Evolutionary conservation across 2,113 vertebrate genomes (phyloP), one percentile per base, ranked within the genome.

Genomic region (Ctenomys sociabilis): DNA sequence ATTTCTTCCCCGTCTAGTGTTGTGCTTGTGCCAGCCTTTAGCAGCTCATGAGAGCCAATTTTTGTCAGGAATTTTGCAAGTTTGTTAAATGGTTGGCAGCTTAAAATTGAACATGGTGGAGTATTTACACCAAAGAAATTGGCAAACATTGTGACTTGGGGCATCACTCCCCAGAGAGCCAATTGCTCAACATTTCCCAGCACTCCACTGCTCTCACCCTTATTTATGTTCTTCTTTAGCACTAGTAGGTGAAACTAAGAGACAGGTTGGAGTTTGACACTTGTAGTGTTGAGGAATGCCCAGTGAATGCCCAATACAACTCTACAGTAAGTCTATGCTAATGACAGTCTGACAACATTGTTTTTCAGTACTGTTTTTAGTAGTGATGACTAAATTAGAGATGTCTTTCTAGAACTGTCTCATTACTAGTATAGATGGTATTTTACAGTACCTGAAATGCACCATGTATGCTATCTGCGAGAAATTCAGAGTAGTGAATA

Each of bases 21-120:
- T 54, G 12, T n/a, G 6, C 21, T 43, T 28, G 81, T 81, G 13
- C 40, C 66, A 40, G 35, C 70, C 43, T 64, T 5, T 68, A 92
- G 63, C 68, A 96, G 75, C 14, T 85, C 80, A 43, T 1, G 78
- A 88, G 73, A 82, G 66, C 57, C 73, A 24, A 35, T 80, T 88
- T 92, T 95, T 70, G 40, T 94, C 66, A 77, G 93, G 64, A 95
- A 91, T 88, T 91, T 92, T 95, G 52, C 26, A 89, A 68, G 43
- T 72, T 83, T 61, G 49, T 94, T 88, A 89, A 73, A 83, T 35
- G 70, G 59, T 83, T 80, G 68, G 30, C 61, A 83, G 93, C 28
- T 64, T 93, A 61, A 45, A 94, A 73, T 43, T 11, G 43, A 92
- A 89, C 16, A 11, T 9, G 30, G 45, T 89, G 3, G 40, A 89